Percentiles rank a stretch among this genome's conserved stretches.
Evolutionary conservation across 2,888 invertebrate species (phyloP).

Genomic region (Boloria euphrosyne): DNA sequence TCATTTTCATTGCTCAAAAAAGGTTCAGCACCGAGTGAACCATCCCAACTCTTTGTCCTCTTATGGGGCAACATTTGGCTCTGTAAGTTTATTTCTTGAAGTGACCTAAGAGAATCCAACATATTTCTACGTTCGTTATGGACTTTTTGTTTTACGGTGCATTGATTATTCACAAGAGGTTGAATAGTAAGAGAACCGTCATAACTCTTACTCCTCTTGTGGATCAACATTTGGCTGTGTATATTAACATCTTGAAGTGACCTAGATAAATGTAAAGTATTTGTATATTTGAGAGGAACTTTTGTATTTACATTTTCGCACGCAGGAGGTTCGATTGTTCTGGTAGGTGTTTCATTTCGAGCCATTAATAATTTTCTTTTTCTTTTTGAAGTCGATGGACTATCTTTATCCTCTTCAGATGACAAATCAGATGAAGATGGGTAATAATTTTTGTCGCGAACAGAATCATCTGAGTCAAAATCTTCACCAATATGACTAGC

Average conservation of each 20-base stretch:
- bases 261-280: slow-evolving; percentile 4
- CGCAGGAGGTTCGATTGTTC: too few species aligned
- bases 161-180: slow-evolving; percentile 1
- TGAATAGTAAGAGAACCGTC: slow-evolving; percentile 6
- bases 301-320: not conserved
- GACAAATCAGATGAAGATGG: not conserved
- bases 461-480: slow-evolving; percentile 4
- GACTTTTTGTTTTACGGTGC: slow-evolving; percentile 2
- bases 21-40: slow-evolving; percentile 1
- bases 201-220: not conserved
- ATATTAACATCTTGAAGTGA: slow-evolving; percentile 6
- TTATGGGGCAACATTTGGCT: not conserved
- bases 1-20: slow-evolving; percentile 3
- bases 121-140: not conserved
- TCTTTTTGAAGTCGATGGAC: slow-evolving; percentile 2
- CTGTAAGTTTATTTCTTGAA: slow-evolving; percentile 4
- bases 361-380: slow-evolving; percentile 4
- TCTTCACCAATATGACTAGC: not conserved
- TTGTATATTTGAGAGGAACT: slow-evolving; percentile 1
- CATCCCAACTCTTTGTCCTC: slow-evolving; percentile 6
- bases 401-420: not conserved
- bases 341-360: not conserved
- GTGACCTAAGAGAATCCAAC: slow-evolving; percentile 4
- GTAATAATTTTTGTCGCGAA: slow-evolving; percentile 3
- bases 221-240: not conserved